phyloP scores from a whole-genome alignment of 2,113 vertebrate species.

The Pithys albifrons region DNA sequence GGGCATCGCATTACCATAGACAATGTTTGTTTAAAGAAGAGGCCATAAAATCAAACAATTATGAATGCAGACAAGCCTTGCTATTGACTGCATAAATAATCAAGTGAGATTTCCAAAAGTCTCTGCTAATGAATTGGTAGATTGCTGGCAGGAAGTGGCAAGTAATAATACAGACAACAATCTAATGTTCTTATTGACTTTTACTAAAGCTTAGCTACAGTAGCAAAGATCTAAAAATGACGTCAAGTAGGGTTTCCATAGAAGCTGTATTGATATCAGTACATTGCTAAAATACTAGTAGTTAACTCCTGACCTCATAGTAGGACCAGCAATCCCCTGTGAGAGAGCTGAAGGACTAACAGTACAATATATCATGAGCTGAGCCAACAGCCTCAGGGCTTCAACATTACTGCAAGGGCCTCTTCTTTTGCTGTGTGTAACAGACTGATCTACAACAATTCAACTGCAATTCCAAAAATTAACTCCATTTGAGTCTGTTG shows the following conservation, averaged over 20 bases:
- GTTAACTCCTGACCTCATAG: constrained; percentile 84
- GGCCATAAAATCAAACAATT: constrained; percentile 98
- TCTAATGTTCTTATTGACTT: constrained; percentile 88
- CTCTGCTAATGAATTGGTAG: constrained; percentile 92
- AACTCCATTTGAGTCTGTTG: constrained; percentile 60
- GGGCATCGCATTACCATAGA: constrained; percentile 96
- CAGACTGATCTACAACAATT: constrained; percentile 64
- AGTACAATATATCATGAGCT: constrained; percentile 74
- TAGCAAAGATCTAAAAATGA: constrained; percentile 80
- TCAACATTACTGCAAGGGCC: constrained; percentile 55
- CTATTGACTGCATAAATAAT: constrained; percentile 96
- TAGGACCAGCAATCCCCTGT: constrained; percentile 70
- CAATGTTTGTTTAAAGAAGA: constrained; percentile 98
- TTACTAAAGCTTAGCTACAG: constrained; percentile 78
- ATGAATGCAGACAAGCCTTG: constrained; percentile 93
- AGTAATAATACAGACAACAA: constrained; percentile 90
- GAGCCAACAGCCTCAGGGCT: constrained; percentile 70
- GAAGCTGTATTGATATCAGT: constrained; percentile 80
- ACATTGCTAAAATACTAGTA: constrained; percentile 81
- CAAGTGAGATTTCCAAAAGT: constrained; percentile 86
- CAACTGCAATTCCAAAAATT: constrained; percentile 45
- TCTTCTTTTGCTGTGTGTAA: constrained; percentile 56
- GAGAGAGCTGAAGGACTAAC: constrained; percentile 73
- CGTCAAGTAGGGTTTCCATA: constrained; percentile 83
- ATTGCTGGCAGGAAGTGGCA: constrained; percentile 83